These are phyloP conservation scores for Microtus richardsoni DNA, from an alignment of 2,113 vertebrate species.

Conservation along the genomic window DNA sequence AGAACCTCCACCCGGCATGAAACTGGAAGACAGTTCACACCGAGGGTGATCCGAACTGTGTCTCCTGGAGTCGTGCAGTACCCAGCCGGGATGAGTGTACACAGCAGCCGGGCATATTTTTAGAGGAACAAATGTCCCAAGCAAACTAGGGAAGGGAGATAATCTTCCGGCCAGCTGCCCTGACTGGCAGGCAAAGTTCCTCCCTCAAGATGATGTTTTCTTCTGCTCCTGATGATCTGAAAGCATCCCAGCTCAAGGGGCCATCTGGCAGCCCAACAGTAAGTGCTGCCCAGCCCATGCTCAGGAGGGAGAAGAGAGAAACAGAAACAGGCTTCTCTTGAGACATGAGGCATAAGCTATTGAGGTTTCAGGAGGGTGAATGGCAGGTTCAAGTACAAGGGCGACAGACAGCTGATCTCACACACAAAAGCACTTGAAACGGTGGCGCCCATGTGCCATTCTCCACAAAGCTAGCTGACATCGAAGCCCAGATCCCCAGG, in stretches of 20 bases:
- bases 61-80: background rate
- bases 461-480: background rate
- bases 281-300: background rate
- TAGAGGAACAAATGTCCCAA: conserved; percentile 57
- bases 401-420: background rate
- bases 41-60: accelerated
- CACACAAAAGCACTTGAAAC: background rate
- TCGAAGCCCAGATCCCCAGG: background rate
- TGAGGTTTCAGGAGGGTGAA: background rate
- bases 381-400: background rate
- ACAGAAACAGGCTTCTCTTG: background rate
- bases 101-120: conserved; percentile 28
- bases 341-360: background rate
- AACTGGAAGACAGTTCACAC: accelerated
- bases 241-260: background rate
- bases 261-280: background rate
- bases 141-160: background rate
- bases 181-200: conserved; percentile 47
- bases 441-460: accelerated
- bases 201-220: background rate
- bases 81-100: background rate
- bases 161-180: conserved; percentile 44
- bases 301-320: background rate
- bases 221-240: background rate
- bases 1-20: background rate